These are phyloP conservation scores for Palythoa grandis DNA, from an alignment of 92 coral and sea anemone genomes.

Conservation along the genomic window DNA sequence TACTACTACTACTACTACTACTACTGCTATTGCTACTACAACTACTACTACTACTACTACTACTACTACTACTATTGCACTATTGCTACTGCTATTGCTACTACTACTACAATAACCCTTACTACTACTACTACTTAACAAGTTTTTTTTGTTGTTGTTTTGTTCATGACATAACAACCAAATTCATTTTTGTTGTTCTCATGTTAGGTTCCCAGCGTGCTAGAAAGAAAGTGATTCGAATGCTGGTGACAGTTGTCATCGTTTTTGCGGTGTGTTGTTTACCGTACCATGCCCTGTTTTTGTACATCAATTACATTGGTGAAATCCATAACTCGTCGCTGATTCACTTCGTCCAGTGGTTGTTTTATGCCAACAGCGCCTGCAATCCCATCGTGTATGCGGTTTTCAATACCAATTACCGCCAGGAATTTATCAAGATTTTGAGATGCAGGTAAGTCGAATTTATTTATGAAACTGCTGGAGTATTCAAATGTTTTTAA, in stretches of 20 bases:
- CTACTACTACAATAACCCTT: too few relatives aligned
- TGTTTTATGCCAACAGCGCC: constrained; percentile 79
- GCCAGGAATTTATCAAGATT: constrained; percentile 70
- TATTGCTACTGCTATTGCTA: not conserved
- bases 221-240: constrained; percentile 79
- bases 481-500: too few relatives aligned
- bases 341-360: constrained; percentile 63
- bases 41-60: too few relatives aligned
- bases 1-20: too few relatives aligned
- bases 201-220: constrained; percentile 78
- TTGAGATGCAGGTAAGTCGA: constrained; percentile 55
- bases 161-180: not conserved
- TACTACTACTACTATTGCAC: too few relatives aligned
- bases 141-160: too few relatives aligned
- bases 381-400: constrained; percentile 87
- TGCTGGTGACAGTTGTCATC: constrained; percentile 77
- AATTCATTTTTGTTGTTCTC: not conserved
- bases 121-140: too few relatives aligned
- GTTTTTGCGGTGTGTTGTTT: constrained; percentile 75
- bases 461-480: not conserved
- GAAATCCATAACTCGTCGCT: not conserved
- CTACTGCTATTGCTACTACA: not conserved
- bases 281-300: constrained; percentile 67
- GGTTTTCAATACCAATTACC: constrained; percentile 79
- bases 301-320: constrained; percentile 48